Evolutionary conservation across 2,113 vertebrate genomes (phyloP).

Genomic region (Gallinago undulata): DNA sequence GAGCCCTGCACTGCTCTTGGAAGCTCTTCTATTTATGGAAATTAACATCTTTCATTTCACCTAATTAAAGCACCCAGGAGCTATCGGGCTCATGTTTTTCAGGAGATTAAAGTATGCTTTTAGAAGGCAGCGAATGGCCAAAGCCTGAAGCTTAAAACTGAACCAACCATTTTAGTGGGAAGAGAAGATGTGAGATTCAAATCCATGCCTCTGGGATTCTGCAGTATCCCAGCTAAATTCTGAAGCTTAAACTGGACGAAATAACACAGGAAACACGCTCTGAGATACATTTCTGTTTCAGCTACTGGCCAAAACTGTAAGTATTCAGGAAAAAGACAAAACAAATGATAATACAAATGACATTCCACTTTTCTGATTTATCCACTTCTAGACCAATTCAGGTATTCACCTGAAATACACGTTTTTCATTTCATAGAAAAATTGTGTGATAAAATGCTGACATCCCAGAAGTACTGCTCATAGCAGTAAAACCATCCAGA

Average conservation of each 20-base stretch:
- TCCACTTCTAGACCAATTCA: background rate
- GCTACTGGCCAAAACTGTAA: background rate
- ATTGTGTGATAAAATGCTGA: background rate
- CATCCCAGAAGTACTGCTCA: background rate
- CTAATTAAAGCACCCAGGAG: slow-evolving; percentile 50
- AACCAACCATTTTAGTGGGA: background rate
- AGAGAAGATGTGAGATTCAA: background rate
- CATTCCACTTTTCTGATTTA: background rate
- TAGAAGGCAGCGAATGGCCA: background rate
- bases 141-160: background rate
- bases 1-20: background rate
- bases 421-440: background rate
- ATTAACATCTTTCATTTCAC: slow-evolving; percentile 46
- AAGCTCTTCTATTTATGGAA: slow-evolving; percentile 50
- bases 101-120: slow-evolving; percentile 35
- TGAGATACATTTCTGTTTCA: background rate
- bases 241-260: background rate
- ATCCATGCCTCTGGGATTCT: background rate
- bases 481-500: background rate
- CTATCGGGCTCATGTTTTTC: background rate
- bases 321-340: background rate
- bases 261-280: background rate
- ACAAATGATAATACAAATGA: background rate
- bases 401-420: background rate
- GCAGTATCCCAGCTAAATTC: background rate